Evolutionary conservation across 1,140 invertebrate genomes (phyloP).

Genomic region (Drosophila pruinosa): DNA sequence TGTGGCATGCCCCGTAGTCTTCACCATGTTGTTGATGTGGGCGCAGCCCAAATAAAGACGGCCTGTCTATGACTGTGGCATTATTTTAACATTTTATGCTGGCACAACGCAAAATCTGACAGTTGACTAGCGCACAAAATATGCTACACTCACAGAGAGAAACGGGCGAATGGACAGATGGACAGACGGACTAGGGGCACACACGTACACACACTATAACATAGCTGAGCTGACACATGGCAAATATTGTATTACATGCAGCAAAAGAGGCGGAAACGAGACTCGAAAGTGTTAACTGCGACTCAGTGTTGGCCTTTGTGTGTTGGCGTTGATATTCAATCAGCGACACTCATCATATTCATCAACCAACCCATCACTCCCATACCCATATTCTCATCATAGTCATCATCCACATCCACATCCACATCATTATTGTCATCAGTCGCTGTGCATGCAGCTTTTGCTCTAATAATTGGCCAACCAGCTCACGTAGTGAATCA

Average conservation of each 20-base stretch:
- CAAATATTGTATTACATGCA: constrained; percentile 72
- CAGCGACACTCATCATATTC: constrained; percentile 69
- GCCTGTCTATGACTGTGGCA: constrained; percentile 66
- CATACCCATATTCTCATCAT: constrained; percentile 27
- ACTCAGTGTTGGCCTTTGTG: constrained; percentile 37
- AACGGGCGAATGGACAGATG: background rate
- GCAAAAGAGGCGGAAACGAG: constrained; percentile 53
- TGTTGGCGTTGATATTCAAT: constrained; percentile 71
- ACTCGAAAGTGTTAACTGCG: constrained; percentile 57
- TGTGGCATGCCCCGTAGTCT: constrained; percentile 23
- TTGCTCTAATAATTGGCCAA: constrained; percentile 67
- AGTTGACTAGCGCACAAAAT: constrained; percentile 78
- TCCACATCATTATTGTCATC: background rate
- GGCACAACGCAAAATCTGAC: constrained; percentile 79
- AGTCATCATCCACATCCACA: constrained; percentile 18
- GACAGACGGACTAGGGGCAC: background rate
- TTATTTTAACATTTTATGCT: constrained; percentile 82
- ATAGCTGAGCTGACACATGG: constrained; percentile 17
- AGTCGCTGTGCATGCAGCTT: constrained; percentile 31
- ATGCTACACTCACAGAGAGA: constrained; percentile 44
- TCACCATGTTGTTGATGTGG: constrained; percentile 26
- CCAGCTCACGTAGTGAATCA: constrained; percentile 77
- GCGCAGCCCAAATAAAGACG: constrained; percentile 61
- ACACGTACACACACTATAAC: background rate
- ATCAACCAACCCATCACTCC: constrained; percentile 28